These are phyloP conservation scores for Leptinotarsa rubiginosa DNA, from an alignment of 2,888 invertebrate species.

Conservation along the genomic window DNA sequence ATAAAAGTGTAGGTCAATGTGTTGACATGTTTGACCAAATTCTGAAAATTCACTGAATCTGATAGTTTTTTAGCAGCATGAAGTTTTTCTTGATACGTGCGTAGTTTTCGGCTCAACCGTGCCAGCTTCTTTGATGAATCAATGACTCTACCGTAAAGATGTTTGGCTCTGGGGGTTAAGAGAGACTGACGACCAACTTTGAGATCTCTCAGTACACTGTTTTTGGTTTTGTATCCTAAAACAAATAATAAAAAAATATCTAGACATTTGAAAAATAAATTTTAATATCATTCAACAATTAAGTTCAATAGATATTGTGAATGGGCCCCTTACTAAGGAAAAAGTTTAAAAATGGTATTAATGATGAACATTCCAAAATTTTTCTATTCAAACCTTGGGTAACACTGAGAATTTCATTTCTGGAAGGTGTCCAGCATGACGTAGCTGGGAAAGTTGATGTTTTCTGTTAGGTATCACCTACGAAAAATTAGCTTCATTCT, in stretches of 20 bases:
- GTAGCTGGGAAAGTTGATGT: neutral
- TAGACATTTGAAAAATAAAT: neutral
- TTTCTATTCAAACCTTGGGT: no score
- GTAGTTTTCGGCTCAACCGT: neutral
- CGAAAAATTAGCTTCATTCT: neutral
- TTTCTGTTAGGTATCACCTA: neutral
- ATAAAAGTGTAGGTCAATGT: slow-evolving; percentile 22
- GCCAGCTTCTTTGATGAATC: slow-evolving; percentile 1
- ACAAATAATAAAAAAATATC: neutral
- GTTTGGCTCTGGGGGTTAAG: slow-evolving; percentile 4
- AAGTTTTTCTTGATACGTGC: neutral
- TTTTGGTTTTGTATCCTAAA: neutral
- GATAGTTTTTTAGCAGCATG: slow-evolving; percentile 21
- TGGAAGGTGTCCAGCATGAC: neutral
- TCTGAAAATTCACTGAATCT: slow-evolving; percentile 11
- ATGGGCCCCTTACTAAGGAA: no score
- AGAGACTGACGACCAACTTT: slow-evolving; percentile 5
- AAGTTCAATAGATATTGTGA: no score
- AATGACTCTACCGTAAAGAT: neutral
- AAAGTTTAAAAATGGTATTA: no score
- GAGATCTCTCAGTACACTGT: neutral
- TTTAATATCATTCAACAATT: no score
- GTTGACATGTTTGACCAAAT: slow-evolving; percentile 16
- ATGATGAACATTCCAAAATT: no score
- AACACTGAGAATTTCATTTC: no score